These are phyloP conservation scores for Rhagonycha lutea DNA, from an alignment of 2,888 invertebrate species.

Conservation along the genomic window DNA sequence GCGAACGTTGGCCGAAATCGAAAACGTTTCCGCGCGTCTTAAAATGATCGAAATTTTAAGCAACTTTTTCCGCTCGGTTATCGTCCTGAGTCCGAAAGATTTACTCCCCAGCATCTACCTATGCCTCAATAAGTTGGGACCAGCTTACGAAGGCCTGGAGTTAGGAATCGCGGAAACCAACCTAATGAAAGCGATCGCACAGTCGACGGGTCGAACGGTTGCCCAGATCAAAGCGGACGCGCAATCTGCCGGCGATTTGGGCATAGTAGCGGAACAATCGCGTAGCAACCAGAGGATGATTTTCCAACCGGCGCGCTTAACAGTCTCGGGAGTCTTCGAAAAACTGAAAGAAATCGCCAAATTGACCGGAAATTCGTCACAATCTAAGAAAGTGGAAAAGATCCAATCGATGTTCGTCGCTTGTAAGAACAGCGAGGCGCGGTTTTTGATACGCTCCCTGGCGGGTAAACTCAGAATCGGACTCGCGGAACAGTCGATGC, in stretches of 20 bases:
- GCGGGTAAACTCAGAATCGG: slow-evolving; percentile 95
- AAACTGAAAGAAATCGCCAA: slow-evolving; percentile 86
- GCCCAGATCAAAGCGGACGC: slow-evolving; percentile 80
- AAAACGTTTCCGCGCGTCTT: slow-evolving; percentile 80
- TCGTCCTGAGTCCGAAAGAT: slow-evolving; percentile 86
- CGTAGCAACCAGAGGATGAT: slow-evolving; percentile 85
- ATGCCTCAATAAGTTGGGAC: slow-evolving; percentile 94
- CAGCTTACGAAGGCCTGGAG: slow-evolving; percentile 93
- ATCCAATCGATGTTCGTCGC: slow-evolving; percentile 93
- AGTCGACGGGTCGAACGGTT: slow-evolving; percentile 83
- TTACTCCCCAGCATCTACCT: slow-evolving; percentile 88
- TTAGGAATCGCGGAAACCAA: slow-evolving; percentile 94
- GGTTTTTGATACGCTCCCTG: slow-evolving; percentile 86
- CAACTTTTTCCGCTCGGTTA: slow-evolving; percentile 91
- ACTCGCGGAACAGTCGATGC: slow-evolving; percentile 93
- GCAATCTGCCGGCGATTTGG: slow-evolving; percentile 82
- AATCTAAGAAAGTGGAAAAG: slow-evolving; percentile 85
- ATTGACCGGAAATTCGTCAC: slow-evolving; percentile 78
- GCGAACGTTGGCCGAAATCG: slow-evolving; percentile 87
- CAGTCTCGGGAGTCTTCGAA: slow-evolving; percentile 74
- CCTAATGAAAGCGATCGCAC: slow-evolving; percentile 92
- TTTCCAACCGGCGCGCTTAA: slow-evolving; percentile 81
- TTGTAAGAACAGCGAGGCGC: slow-evolving; percentile 84
- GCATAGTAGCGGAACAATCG: slow-evolving; percentile 85
- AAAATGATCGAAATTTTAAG: slow-evolving; percentile 90